phyloP scores from a whole-genome alignment of 2,888 invertebrate genomes.

The Dastarcus helophoroides region DNA sequence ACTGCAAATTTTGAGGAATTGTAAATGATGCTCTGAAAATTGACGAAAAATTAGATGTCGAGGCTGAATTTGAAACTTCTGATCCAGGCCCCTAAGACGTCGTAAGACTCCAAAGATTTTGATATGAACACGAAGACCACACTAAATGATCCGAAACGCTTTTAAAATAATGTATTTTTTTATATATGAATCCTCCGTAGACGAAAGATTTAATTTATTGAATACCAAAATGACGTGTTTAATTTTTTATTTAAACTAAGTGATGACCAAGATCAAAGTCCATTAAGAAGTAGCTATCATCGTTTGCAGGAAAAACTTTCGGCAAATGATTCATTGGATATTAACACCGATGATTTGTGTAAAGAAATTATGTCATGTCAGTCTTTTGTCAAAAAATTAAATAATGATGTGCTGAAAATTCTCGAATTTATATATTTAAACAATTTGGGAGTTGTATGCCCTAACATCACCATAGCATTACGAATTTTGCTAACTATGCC shows the following conservation, averaged over 20 bases:
- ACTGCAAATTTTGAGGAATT: too few species aligned
- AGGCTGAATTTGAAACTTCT: too few species aligned
- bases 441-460: conserved; percentile 8
- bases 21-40: too few species aligned
- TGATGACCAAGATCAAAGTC: conserved; percentile 15
- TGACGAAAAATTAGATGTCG: too few species aligned
- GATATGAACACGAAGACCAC: conserved; percentile 16
- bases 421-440: conserved; percentile 10
- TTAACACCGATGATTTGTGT: conserved; percentile 15
- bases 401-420: too few species aligned
- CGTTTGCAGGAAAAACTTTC: conserved; percentile 14
- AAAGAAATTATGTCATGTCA: conserved; percentile 16
- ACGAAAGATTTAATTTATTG: conserved; percentile 17
- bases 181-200: conserved; percentile 16
- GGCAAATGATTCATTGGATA: conserved; percentile 14
- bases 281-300: conserved; percentile 12
- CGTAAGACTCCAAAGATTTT: conserved; percentile 14
- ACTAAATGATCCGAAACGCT: conserved; percentile 12
- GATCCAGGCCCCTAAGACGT: conserved; percentile 15
- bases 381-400: conserved; percentile 13
- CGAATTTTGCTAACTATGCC: conserved; percentile 12
- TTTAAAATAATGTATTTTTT: conserved; percentile 16
- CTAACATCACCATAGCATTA: conserved; percentile 11
- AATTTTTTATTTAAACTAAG: conserved; percentile 15
- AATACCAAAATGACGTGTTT: conserved; percentile 14